phyloP scores from a whole-genome alignment of 2,113 vertebrate genomes.

The Microcebus griseorufus region DNA sequence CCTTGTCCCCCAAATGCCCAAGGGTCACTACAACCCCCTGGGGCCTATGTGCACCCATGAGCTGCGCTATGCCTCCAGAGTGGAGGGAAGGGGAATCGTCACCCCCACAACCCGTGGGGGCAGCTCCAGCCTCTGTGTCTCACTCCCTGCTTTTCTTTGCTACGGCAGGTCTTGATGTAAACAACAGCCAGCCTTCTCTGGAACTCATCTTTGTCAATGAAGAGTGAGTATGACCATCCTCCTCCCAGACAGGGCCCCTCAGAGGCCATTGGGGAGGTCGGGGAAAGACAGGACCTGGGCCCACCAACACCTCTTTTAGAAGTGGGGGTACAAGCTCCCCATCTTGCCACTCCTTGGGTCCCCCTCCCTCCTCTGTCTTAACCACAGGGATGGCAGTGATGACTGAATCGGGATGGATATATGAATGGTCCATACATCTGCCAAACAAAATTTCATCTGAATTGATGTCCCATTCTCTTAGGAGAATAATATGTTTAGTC shows the following conservation, averaged over 20 bases:
- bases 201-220: slow-evolving; percentile 89
- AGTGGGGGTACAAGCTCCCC: not conserved
- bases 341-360: not conserved
- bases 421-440: not conserved
- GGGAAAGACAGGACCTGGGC: not conserved
- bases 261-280: not conserved
- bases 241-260: not conserved
- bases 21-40: not conserved
- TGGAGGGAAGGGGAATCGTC: fast-evolving
- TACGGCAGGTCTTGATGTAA: slow-evolving; percentile 79
- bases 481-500: not conserved
- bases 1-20: not conserved
- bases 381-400: not conserved
- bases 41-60: not conserved
- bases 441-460: not conserved
- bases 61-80: too few species aligned
- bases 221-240: slow-evolving; percentile 85
- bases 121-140: not conserved
- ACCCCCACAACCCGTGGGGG: fast-evolving
- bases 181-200: slow-evolving; percentile 79
- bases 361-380: not conserved
- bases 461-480: not conserved
- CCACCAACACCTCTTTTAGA: not conserved
- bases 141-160: slow-evolving; percentile 18
- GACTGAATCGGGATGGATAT: not conserved